Evolutionary conservation across 2,797 vertebrate genomes (phyloP), one percentile per base, ranked within the genome.

Genomic region (Malacoctenus gilli): DNA sequence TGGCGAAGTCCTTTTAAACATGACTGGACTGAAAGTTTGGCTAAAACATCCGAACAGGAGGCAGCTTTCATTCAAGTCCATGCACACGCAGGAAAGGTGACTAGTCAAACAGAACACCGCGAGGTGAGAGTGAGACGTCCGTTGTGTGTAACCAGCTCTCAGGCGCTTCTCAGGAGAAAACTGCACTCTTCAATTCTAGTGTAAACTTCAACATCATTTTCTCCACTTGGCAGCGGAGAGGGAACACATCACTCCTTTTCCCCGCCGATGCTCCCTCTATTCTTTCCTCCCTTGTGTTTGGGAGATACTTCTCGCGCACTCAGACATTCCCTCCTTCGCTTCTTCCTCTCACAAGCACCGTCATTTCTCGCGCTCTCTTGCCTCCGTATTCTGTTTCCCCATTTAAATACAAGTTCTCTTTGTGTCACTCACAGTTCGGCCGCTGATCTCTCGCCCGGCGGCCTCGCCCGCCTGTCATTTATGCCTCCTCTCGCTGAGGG

Each of bases 191-290:
- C 3, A 22, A 15, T 34, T 74, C 28, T 69, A 55, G 64, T 50
- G 76, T 59, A 60, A 77, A 68, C 70, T 54, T 65, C 23, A 46
- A 52, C n/a, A n/a, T n/a, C n/a, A 21, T 39, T 52, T 52, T 49
- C 48, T 59, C 48, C 41, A 37, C 57, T 10, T 53, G 37, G 54
- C 55, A 38, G 50, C 35, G 22, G 25, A 73, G 75, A 40, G 79
- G 52, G 75, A 77, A 63, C 61, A 23, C 54, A 66, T 13, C 49
- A 3, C 36, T 16, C 14, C 37, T 22, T 37, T 28, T 37, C 48
- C 18, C 2, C 49, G 19, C 54, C 4, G 23, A 58, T 64, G 22
- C 46, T 23, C 14, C 50, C n/a, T 32, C 51, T 53, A 6, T 16
- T 51, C 20, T 32, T 18, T 64, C 39, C 30, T 37, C 20, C 43